Evolutionary conservation across 1,140 invertebrate genomes (phyloP).

Genomic region (Colletes gigas): DNA sequence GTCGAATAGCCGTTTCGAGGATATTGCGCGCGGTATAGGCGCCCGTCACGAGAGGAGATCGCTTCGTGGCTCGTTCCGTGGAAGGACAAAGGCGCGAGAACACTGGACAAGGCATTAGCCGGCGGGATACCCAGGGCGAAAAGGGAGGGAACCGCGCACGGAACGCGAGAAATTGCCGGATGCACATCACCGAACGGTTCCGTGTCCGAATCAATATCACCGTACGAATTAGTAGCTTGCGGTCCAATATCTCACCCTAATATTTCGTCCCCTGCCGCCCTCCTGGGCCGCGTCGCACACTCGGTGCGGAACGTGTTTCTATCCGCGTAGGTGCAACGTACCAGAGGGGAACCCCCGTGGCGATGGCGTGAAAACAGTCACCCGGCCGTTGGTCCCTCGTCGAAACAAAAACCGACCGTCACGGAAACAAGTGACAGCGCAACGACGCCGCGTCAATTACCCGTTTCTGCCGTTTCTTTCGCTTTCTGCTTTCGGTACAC

Average conservation of each 20-base stretch:
- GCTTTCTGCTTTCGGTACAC: conserved; percentile 26
- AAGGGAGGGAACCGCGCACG: background rate
- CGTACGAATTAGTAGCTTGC: conserved; percentile 73
- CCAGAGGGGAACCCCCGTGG: conserved; percentile 69
- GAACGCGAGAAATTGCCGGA: conserved; percentile 56
- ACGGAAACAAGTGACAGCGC: conserved; percentile 77
- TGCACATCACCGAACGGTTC: conserved; percentile 60
- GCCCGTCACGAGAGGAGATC: conserved; percentile 28
- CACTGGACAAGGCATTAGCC: conserved; percentile 4
- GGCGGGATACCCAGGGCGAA: background rate
- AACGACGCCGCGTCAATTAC: conserved; percentile 72
- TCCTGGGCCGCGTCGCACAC: conserved; percentile 8
- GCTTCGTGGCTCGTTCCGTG: background rate
- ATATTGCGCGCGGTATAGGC: background rate
- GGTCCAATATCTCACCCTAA: conserved; percentile 74
- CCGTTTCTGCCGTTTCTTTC: conserved; percentile 57
- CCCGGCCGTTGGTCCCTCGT: conserved; percentile 22
- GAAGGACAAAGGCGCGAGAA: conserved; percentile 18
- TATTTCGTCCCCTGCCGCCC: conserved; percentile 59
- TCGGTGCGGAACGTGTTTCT: conserved; percentile 10
- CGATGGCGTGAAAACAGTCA: conserved; percentile 74
- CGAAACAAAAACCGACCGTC: conserved; percentile 72
- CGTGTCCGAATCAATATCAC: conserved; percentile 65
- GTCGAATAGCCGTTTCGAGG: background rate
- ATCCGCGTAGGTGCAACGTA: background rate